phyloP scores from a whole-genome alignment of 1,140 invertebrate genomes.

The Danaus plexippus region DNA sequence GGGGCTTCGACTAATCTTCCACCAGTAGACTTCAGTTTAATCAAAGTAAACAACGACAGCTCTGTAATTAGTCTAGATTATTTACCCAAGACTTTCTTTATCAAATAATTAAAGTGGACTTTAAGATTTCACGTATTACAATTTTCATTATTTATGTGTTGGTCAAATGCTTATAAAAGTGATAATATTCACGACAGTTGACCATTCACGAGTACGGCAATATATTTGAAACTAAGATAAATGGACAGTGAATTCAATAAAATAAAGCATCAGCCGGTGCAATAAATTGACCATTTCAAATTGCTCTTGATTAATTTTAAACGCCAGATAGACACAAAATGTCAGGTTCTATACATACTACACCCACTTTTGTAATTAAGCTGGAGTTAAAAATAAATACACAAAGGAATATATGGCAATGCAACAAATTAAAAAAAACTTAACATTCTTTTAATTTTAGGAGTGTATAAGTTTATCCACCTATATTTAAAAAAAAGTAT shows the following conservation, averaged over 20 bases:
- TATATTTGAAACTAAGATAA: constrained; percentile 41
- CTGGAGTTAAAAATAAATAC: no score
- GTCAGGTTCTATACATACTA: no score
- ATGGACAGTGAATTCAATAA: constrained; percentile 41
- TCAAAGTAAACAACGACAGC: constrained; percentile 69
- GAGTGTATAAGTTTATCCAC: no score
- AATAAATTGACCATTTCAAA: constrained; percentile 33
- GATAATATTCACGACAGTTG: constrained; percentile 50
- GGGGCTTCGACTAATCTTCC: constrained; percentile 66
- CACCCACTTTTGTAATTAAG: no score
- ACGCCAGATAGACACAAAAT: constrained; percentile 2
- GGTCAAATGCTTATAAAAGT: constrained; percentile 36
- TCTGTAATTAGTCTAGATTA: constrained; percentile 70
- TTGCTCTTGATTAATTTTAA: constrained; percentile 28
- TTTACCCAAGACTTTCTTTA: constrained; percentile 48
- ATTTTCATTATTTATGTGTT: constrained; percentile 44
- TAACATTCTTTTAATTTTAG: no score
- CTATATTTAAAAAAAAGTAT: no score
- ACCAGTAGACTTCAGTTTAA: constrained; percentile 70
- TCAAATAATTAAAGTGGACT: constrained; percentile 1
- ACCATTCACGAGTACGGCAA: constrained; percentile 39
- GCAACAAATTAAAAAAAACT: constrained; percentile 3
- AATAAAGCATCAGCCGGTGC: constrained; percentile 24
- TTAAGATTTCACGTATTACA: background rate
- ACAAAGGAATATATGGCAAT: background rate